Evolutionary conservation across 2,797 vertebrate species (phyloP).

Genomic region (Pseudochaenichthys georgianus): DNA sequence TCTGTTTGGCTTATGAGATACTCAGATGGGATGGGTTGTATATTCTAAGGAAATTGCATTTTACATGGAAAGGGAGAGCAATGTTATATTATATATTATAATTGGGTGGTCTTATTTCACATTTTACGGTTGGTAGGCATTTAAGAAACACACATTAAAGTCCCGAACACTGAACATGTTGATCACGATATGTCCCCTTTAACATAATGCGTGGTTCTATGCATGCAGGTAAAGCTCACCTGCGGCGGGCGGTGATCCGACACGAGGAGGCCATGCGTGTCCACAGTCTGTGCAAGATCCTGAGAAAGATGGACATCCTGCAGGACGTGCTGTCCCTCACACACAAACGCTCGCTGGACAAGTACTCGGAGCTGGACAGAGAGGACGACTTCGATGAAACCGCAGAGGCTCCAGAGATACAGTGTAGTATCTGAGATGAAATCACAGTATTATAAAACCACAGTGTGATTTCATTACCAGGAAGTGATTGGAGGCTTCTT

Average conservation of each 20-base stretch:
- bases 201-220: background rate
- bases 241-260: constrained; percentile 90
- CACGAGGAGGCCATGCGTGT: constrained; percentile 94
- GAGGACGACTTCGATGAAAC: constrained; percentile 95
- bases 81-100: too few relatives aligned
- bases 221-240: constrained; percentile 90
- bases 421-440: constrained; percentile 76
- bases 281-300: constrained; percentile 89
- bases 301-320: constrained; percentile 93
- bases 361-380: constrained; percentile 91
- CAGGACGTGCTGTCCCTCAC: constrained; percentile 89
- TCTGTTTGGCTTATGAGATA: too few relatives aligned
- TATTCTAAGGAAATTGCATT: too few relatives aligned
- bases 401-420: constrained; percentile 88
- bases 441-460: background rate
- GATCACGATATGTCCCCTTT: too few relatives aligned
- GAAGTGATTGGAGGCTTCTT: constrained; percentile 16
- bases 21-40: too few relatives aligned
- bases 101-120: too few relatives aligned
- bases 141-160: too few relatives aligned
- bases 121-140: too few relatives aligned
- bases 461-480: background rate
- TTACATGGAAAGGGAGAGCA: too few relatives aligned
- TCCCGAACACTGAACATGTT: too few relatives aligned
- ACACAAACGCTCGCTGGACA: constrained; percentile 88